Evolutionary conservation across 2,113 vertebrate genomes (phyloP), one percentile per base, ranked within the genome.

Genomic region (Corythornis vintsioides): DNA sequence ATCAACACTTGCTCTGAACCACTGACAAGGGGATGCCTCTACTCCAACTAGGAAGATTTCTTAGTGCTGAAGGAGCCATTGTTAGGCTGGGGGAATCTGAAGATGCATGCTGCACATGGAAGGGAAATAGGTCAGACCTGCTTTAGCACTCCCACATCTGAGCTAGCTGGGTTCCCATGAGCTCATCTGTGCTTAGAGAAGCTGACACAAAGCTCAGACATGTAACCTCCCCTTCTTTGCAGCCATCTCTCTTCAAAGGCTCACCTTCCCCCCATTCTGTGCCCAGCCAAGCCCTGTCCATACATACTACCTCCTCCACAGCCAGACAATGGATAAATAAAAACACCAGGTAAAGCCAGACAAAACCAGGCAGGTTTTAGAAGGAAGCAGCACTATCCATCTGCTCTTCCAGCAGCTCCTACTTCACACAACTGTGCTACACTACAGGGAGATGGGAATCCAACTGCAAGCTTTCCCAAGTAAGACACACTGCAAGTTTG

Each of bases 221-320:
- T 50, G 56, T 52, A 78, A 86, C 60, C 43, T 89, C 60, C 59
- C 78, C 71, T 85, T 70, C 84, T 87, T 60, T 94, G 74, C 67
- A 56, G 43, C 70, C 47, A 76, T 15, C n/a, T 53, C 72, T 89
- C 82, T 92, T 93, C 81, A 87, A 91, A 91, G 64, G 71, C 43
- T 92, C 79, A 43, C 66, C 47, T 80, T 92, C 59, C 61, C 85
- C 69, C 77, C 60, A 77, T 43, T n/a, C 14, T 8, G 14, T 56
- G 71, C 40, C 47, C 47, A 70, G 67, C 52, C 72, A 94, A 92
- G 70, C 29, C 47, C 56, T 26, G 20, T 56, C 76, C 3, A 0
- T 16, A 63, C 7, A 56, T 7, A 35, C 59, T 84, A 31, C 70
- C 83, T 90, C 83, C 83, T 87, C 80, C 90, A 63, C 66, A 89